Conservation (phyloP, 2,797 vertebrate genomes). For the Heliangelus exortis region DNA sequence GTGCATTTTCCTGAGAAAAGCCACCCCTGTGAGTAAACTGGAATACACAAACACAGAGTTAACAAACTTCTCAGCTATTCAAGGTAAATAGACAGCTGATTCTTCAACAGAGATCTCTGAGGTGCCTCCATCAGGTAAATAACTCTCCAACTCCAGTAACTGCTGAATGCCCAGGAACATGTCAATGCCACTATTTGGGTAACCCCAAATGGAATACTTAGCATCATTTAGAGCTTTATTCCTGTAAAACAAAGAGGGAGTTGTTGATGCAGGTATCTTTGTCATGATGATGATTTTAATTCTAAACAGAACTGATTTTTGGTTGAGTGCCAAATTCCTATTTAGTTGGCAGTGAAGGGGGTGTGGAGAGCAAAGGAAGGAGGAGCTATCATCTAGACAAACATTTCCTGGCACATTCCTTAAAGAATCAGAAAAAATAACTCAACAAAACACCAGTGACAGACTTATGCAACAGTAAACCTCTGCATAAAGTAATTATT, state of each 20-base stretch:
- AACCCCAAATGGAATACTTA: neutral
- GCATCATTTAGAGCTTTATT: neutral
- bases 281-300: neutral
- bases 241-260: neutral
- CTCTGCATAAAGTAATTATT: neutral
- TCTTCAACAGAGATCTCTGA: neutral
- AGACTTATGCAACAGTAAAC: neutral
- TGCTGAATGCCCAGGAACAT: neutral
- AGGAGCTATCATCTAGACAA: neutral
- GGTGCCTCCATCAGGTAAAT: neutral
- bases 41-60: too few relatives aligned
- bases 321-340: neutral
- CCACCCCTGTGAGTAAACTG: neutral
- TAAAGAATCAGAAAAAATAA: neutral
- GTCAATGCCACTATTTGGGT: neutral
- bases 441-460: neutral
- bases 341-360: neutral
- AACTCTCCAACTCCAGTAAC: neutral
- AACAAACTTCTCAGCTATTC: neutral
- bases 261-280: neutral
- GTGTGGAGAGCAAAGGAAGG: rapidly evolving
- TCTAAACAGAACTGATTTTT: neutral
- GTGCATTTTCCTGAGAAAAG: neutral
- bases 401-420: neutral
- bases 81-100: neutral